Evolutionary conservation across 92 coral and sea anemone genomes (phyloP), one percentile per base, ranked within the genome.

Genomic region (Porites lobata): DNA sequence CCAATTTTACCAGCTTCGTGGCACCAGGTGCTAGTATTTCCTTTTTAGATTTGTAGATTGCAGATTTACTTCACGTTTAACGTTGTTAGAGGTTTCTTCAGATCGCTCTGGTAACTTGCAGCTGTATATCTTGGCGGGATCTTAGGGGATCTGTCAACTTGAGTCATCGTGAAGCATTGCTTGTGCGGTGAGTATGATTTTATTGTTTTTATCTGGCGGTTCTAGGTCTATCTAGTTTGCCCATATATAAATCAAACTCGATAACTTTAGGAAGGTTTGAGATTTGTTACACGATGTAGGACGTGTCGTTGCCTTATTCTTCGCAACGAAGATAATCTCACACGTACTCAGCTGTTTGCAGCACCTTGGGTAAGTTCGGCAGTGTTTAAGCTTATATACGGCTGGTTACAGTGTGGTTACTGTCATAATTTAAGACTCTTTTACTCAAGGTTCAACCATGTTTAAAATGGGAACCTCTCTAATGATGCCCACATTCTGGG

Each of bases 1-100:
- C 65, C 56, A 62, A 32, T 38, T 43, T 63, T 5, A 9, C 29
- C 12, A 13, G 9, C 9, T 81, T n/a, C 38, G 32, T n/a, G 56
- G 58, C 32, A 57, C 69, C 69, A 68, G 77, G 69, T 72, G 86
- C 78, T 17, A 57, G 17, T n/a, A 38, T 66, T 21, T 80, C n/a
- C 58, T n/a, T 13, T 9, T 29, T 10, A 68, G 61, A 54, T n/a
- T 19, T 69, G 53, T n/a, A 32, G 13, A 53, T 12, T 19, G 6
- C 6, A 20, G 24, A 57, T 50, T 59, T n/a, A 3, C 52, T 69
- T 65, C 38, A 32, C 12, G 47, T 43, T 24, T 15, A 53, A 19
- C 78, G 53, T 47, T 70, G 64, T 43, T 51, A 47, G 47, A 58
- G 53, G 77, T 15, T 20, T 80, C 43, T 19, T 9, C 0, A 75